Evolutionary conservation across 2,797 vertebrate species (phyloP).

Genomic region (Cryptoblepharus egeriae): DNA sequence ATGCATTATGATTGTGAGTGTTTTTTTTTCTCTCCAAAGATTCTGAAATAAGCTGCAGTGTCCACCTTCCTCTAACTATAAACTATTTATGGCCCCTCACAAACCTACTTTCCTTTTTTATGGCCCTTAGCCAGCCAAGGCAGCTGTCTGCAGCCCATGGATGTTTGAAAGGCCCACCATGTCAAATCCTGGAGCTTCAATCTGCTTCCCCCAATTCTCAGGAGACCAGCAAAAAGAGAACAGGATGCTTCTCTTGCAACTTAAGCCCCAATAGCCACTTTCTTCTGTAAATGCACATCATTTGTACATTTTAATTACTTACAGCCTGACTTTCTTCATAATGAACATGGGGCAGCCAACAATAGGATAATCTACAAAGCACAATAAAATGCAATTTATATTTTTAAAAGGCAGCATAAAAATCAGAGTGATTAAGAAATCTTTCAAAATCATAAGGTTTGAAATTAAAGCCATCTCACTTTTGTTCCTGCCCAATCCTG

Average conservation of each 20-base stretch:
- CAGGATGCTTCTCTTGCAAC: not conserved
- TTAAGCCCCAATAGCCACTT: not conserved
- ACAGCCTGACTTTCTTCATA: too few species aligned
- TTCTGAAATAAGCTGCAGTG: not conserved
- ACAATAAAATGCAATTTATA: too few species aligned
- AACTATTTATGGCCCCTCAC: not conserved
- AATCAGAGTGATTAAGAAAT: too few species aligned
- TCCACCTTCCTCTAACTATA: not conserved
- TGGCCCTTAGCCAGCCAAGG: not conserved
- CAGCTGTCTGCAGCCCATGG: not conserved
- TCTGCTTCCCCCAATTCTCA: not conserved
- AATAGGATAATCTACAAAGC: too few species aligned
- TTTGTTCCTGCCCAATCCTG: not conserved
- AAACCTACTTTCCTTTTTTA: not conserved
- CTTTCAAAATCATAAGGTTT: too few species aligned
- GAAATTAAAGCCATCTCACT: not conserved
- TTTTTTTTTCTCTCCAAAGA: not conserved
- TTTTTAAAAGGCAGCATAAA: too few species aligned
- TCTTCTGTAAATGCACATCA: not conserved
- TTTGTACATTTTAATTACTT: not conserved
- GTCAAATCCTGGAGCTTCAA: not conserved
- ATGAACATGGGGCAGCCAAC: too few species aligned
- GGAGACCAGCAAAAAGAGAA: not conserved
- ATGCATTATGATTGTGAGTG: not conserved
- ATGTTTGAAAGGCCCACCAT: not conserved